Evolutionary conservation across 2,888 invertebrate genomes (phyloP), one percentile per base, ranked within the genome.

Genomic region (Caenorhabditis sp.): DNA sequence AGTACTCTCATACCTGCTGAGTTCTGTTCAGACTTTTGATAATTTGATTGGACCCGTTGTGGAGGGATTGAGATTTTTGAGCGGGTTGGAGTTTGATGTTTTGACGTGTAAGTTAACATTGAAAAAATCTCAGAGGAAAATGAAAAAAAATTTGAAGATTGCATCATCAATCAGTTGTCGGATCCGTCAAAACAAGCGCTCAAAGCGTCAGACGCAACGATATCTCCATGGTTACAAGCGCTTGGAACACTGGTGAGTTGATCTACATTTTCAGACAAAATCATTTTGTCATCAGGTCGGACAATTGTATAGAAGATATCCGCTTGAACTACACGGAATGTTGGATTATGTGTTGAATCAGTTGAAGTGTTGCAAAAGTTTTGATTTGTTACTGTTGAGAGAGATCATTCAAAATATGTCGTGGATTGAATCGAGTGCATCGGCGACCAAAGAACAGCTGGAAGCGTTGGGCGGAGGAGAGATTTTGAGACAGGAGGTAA

Each of bases 341-440:
- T 90, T 99, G 88, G 97, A 99, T 89, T 99, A 95, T 89, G 94
- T 99, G 26, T 95, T 95, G 50, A 97, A 99, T 90, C 94, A 97
- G 88, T 91, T 99, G 21, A 97, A 97, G 89, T 93, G 94, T 23
- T 94, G 95, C 84, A 95, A 96, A 89, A 96, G 97, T 90, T 91
- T 95, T 83, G 91, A 91, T 82, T 83, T 91, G 83, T 90, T 97
- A 36, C 93, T 99, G 80, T 90, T 99, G 65, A 94, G 97, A 88
- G 97, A 99, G 90, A 93, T 99, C 80, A 94, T 99, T 54, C 95
- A 96, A 89, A 97, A 97, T 90, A 99, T 99, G 97, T 95, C 96
- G 0, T 99, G 99, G 0, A 95, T 99, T 65, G 99, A 99, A 89
- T 93, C 96, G 0, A 93, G 93, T 0, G 95, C 96, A 88, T 96